Base-by-base conservation (phyloP, 1,140 invertebrate species). In the Cydia strobilella region DNA sequence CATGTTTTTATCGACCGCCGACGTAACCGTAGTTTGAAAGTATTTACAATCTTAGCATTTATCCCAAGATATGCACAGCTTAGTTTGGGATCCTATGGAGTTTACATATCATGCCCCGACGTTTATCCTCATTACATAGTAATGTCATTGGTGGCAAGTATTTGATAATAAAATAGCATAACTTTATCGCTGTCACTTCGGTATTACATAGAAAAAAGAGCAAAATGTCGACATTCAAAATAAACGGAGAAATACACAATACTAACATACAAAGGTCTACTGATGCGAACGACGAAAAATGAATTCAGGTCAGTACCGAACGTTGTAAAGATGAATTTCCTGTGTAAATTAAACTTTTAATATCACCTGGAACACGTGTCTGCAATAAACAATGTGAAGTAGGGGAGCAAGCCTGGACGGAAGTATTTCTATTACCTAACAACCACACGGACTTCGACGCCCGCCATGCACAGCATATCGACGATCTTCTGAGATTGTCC, bases 271-370 rank as follows among this genome's bases (percentile, higher is more conserved):
- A 63, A 2, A 63, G 7, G 62, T 63, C 62, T 27, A 63, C 27
- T 23, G 2, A 27, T 63, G 62, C 62, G 23, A 63, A 63, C 62
- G 25, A 23, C 62, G 3, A 3, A 63, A 63, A 63, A 63, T 15
- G 62, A 63, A 63, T 63, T 63, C 62, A 23, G 62, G 62, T 23
- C 62, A 5, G 62, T 63, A 63, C 10, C 23, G 62, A 63, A 63
- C 25, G 62, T 63, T 63, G 12, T 10, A 63, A 63, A 25, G 25
- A 63, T n/a, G n/a, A 63, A 63, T 63, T 63, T 63, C 25, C 23
- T 63, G 12, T 63, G 62, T 63, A 63, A 63, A 27, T 63, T 63
- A 63, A 63, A 63, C 62, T 63, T 63, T 63, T 63, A 27, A 63
- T 63, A 63, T 25, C 62, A 63, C 23, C 62, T 10, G 62, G 62